A percentile compares a stretch with the other conserved stretches of the same genome.
Conservation (phyloP, 2,888 invertebrate species). For the Heliconius aoede region DNA sequence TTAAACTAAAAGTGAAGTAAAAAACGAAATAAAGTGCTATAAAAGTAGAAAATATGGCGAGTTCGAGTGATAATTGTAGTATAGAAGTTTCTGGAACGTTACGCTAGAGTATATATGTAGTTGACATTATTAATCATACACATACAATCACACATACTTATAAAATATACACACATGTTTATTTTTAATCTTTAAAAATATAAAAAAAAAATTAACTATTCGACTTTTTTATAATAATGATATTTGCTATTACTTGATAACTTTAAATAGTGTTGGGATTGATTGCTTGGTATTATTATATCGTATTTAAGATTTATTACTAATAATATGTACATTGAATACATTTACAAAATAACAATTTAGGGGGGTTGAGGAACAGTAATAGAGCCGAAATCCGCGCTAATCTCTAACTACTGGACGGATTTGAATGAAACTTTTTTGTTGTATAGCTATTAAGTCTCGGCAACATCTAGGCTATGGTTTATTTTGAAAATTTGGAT, state of each 20-base stretch:
- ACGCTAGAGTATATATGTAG: slow-evolving; percentile 8
- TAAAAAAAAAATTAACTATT: not conserved
- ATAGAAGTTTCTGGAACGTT: slow-evolving; percentile 7
- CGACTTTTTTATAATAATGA: slow-evolving; percentile 22
- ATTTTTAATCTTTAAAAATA: slow-evolving; percentile 11
- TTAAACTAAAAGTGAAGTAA: not conserved
- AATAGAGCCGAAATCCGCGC: too few species aligned
- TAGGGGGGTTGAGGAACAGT: too few species aligned
- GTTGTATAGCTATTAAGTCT: too few species aligned
- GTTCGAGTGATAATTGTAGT: slow-evolving; percentile 10
- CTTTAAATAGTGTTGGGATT: slow-evolving; percentile 11
- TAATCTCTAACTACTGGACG: too few species aligned
- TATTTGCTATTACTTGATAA: slow-evolving; percentile 18
- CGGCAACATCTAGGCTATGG: too few species aligned
- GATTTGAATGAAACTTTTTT: too few species aligned
- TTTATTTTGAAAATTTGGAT: too few species aligned
- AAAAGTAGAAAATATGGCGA: not conserved
- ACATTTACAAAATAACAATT: too few species aligned
- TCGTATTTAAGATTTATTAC: slow-evolving; percentile 11
- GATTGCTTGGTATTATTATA: slow-evolving; percentile 17
- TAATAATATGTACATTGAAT: too few species aligned
- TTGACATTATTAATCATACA: not conserved
- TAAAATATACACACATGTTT: slow-evolving; percentile 18
- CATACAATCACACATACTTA: slow-evolving; percentile 1
- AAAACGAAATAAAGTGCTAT: slow-evolving; percentile 10